phyloP scores from a whole-genome alignment of 2,113 vertebrate species.

The Mionectes macconnelli region DNA sequence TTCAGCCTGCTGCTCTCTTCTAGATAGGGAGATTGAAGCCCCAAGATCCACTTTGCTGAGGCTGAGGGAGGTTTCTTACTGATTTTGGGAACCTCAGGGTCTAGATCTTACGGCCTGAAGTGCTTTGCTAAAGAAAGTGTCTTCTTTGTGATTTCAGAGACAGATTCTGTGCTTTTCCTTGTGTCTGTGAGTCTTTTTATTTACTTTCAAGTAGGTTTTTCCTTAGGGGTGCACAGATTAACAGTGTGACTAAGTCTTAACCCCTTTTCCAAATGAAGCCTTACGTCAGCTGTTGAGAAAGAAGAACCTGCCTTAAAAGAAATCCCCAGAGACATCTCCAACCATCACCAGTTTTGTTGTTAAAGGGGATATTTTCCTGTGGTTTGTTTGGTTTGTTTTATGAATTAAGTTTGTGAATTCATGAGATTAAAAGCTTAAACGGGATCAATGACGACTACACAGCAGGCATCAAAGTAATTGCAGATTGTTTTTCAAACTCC shows the following conservation, averaged over 20 bases:
- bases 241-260: background rate
- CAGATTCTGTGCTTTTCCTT: background rate
- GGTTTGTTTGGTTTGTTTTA: slow-evolving; percentile 58
- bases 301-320: background rate
- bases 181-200: background rate
- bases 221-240: background rate
- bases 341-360: background rate
- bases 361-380: background rate
- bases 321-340: background rate
- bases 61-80: background rate
- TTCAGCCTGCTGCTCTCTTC: background rate
- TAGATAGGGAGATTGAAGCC: no score
- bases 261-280: background rate
- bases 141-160: background rate
- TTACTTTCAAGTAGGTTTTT: background rate
- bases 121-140: background rate
- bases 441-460: slow-evolving; percentile 46
- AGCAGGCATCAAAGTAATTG: slow-evolving; percentile 62
- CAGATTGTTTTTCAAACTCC: slow-evolving; percentile 43
- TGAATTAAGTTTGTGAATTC: slow-evolving; percentile 52
- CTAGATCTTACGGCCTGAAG: background rate
- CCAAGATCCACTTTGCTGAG: background rate
- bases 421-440: slow-evolving; percentile 68
- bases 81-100: background rate
- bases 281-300: background rate